Evolutionary conservation across 2,888 invertebrate genomes (phyloP), one percentile per base, ranked within the genome.

Genomic region (Notodonta ziczac): DNA sequence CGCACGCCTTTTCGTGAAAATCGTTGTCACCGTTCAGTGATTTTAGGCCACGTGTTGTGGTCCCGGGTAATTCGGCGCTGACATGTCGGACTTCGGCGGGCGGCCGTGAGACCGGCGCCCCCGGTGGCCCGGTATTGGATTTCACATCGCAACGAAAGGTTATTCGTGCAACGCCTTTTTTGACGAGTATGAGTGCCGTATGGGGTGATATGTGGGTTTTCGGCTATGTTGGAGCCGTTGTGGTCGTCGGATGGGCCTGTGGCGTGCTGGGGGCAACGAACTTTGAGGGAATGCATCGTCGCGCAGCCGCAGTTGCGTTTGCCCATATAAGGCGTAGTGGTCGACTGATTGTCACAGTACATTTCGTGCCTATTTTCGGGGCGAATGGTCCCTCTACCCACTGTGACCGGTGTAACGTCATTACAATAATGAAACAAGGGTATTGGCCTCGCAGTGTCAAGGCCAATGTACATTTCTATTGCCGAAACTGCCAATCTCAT

Each of bases 31-130:
- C 86, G 91, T 91, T 88, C 92, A 92, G 89, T 92, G 92, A 90
- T 90, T 91, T 87, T 87, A 86, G 88, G 92, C 93, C 93, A 93
- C 93, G 93, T 93, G 93, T 90, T 85, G 87, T 91, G 86, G 84
- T 88, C 84, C 78, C 65, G 67, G 72, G 72, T 72, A 72, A 73
- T 76, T 70, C 70, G 61, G 65, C 66, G 62, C 61, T 55, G 65
- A 69, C 67, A 69, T 67, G 72, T 76, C 71, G 59, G 66, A 66
- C 67, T 63, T 69, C 66, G 58, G 60, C 66, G 68, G 70, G 66
- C 72, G 70, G 70, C 65, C 65, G 63, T 74, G 78, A 76, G 80
- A 69, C 73, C 72, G 72, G 76, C 66, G 55, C 44, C 67, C 64
- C 74, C 62, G 67, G 67, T 72, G 69, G 77, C 73, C 83, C 83